Evolutionary conservation across 2,888 invertebrate genomes (phyloP), one percentile per base, ranked within the genome.

Genomic region (Zygaena filipendulae): DNA sequence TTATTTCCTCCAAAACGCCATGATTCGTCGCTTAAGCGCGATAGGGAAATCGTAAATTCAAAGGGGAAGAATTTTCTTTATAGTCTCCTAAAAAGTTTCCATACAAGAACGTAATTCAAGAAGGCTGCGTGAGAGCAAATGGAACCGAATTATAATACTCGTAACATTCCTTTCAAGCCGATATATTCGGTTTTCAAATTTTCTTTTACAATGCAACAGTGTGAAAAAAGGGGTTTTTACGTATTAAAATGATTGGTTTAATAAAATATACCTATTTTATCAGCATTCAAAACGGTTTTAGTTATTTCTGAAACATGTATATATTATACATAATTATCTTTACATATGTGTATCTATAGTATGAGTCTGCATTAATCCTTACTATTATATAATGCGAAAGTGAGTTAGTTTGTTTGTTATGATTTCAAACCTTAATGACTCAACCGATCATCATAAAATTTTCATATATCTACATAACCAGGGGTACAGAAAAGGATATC

Each of bases 21-120:
- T 69, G 66, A 70, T 72, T 69, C 55, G 62, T 59, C 67, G 62
- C 64, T 70, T 71, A 67, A 66, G 59, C 60, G 55, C 69, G 68
- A 71, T 70, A 71, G 68, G 59, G 60, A 70, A 70, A 70, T 71
- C 71, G 64, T 69, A 69, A 71, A 72, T 71, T 68, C 59, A 54
- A 58, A 49, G 54, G n/a, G 45, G 61, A 64, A 59, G 63, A 70
- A 64, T 64, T 69, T 69, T 66, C 66, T 72, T 69, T 66, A 68
- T 67, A 60, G 62, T 62, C 61, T 53, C 57, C 59, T 59, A 57
- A 66, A 67, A 68, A 66, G 59, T 66, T 66, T 61, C 45, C 52
- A 59, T 60, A 62, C 53, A 59, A 59, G 59, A 60, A 64, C 63
- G 62, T 63, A 54, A 50, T 52, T 52, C 52, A 56, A 52, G 58